Evolutionary conservation across 2,113 vertebrate species (phyloP).

Genomic region (Vanacampus margaritifer): DNA sequence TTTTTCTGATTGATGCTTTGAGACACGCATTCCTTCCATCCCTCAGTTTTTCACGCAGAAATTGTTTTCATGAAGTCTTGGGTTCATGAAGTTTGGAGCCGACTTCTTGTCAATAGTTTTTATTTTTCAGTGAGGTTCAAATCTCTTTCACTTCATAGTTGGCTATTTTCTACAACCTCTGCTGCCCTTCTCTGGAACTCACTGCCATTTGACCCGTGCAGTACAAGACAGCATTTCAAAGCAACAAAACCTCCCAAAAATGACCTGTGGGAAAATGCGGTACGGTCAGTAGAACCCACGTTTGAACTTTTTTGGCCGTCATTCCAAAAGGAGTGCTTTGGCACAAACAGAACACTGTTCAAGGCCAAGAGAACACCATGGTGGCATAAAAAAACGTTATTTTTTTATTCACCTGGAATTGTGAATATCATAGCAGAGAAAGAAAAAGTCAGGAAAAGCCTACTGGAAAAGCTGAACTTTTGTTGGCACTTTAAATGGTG

Average conservation of each 20-base stretch:
- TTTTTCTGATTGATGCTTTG: constrained; percentile 49
- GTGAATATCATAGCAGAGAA: background rate
- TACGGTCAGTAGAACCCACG: too few relatives aligned
- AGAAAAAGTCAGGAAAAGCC: too few relatives aligned
- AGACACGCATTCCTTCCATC: constrained; percentile 35
- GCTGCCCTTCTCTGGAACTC: too few relatives aligned
- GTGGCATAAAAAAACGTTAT: too few relatives aligned
- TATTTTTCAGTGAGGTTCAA: background rate
- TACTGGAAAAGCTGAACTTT: too few relatives aligned
- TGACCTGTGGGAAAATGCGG: background rate
- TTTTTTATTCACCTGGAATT: background rate
- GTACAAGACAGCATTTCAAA: too few relatives aligned
- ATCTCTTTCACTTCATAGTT: background rate
- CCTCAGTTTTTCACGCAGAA: background rate
- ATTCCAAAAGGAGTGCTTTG: background rate
- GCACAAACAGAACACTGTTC: background rate
- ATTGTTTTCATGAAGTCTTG: background rate
- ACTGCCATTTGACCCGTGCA: too few relatives aligned
- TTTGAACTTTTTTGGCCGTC: background rate
- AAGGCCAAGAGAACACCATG: background rate
- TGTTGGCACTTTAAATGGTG: too few relatives aligned
- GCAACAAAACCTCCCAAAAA: background rate
- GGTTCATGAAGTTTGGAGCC: background rate
- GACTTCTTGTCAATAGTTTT: background rate
- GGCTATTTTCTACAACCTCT: too few relatives aligned